Conservation (phyloP, 2,888 invertebrate species). For the Macaria notata region DNA sequence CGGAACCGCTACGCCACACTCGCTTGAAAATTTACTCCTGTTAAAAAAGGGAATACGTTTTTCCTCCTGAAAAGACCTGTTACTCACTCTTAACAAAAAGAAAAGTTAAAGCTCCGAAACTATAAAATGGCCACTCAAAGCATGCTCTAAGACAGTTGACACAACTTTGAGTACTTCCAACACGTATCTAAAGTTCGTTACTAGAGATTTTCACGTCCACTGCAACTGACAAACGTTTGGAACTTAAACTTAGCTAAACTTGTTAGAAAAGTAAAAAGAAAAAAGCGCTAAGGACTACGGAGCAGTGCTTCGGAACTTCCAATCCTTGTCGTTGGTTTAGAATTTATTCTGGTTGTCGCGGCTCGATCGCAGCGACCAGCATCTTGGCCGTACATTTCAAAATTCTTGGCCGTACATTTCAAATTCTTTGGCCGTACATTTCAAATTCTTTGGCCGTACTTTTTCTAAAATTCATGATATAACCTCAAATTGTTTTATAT, state of each 20-base stretch:
- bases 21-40: too few species aligned
- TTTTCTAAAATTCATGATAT: too few species aligned
- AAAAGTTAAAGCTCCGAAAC: constrained; percentile 7
- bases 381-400: too few species aligned
- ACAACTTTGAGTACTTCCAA: constrained; percentile 17
- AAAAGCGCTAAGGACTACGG: constrained; percentile 56
- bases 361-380: too few species aligned
- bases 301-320: constrained; percentile 26
- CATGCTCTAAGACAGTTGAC: constrained; percentile 9
- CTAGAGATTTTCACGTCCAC: constrained; percentile 65
- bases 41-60: too few species aligned
- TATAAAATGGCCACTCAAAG: constrained; percentile 12
- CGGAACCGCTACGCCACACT: too few species aligned
- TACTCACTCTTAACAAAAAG: not conserved
- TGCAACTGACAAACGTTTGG: constrained; percentile 71
- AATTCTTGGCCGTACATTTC: too few species aligned
- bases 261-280: constrained; percentile 76
- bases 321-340: constrained; percentile 10
- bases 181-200: constrained; percentile 57
- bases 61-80: too few species aligned
- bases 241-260: constrained; percentile 64
- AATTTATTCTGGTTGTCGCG: constrained; percentile 4
- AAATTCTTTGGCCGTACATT: too few species aligned
- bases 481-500: too few species aligned
- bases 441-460: too few species aligned